Evolutionary conservation across 2,888 invertebrate genomes (phyloP).

Genomic region (Mythimna loreyi): DNA sequence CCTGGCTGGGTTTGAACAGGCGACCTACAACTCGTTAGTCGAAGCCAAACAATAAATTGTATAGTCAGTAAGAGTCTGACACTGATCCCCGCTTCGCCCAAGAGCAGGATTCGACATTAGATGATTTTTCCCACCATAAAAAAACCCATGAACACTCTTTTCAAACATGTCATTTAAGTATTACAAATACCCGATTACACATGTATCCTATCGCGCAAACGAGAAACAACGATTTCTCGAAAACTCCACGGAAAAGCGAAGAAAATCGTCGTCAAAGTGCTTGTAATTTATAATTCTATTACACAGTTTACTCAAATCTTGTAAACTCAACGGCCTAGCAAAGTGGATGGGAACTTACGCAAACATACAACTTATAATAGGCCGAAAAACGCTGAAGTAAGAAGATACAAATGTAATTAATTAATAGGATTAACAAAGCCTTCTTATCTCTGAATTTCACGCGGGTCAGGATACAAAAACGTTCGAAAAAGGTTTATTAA

Average conservation of each 20-base stretch:
- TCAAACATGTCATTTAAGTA: too few species aligned
- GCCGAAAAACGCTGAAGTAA: constrained; percentile 28
- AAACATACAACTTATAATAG: constrained; percentile 26
- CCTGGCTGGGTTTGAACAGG: too few species aligned
- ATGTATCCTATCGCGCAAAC: too few species aligned
- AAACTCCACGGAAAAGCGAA: background rate
- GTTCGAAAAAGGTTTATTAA: constrained; percentile 24
- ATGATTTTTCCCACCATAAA: too few species aligned
- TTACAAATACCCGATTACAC: too few species aligned
- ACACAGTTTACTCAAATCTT: constrained; percentile 14
- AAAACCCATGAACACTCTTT: too few species aligned
- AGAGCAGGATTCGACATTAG: too few species aligned
- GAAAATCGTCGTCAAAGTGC: background rate
- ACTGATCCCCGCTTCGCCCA: too few species aligned
- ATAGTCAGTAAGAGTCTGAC: too few species aligned
- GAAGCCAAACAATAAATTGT: too few species aligned
- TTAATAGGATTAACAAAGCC: constrained; percentile 29
- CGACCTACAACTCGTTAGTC: too few species aligned
- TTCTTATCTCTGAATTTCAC: constrained; percentile 46
- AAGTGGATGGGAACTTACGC: background rate
- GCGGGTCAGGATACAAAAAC: constrained; percentile 13
- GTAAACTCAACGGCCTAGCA: background rate
- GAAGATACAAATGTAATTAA: constrained; percentile 45
- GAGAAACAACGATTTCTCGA: background rate
- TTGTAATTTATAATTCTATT: constrained; percentile 6